phyloP scores from a whole-genome alignment of 2,113 vertebrate genomes.

The Arenaria interpres region DNA sequence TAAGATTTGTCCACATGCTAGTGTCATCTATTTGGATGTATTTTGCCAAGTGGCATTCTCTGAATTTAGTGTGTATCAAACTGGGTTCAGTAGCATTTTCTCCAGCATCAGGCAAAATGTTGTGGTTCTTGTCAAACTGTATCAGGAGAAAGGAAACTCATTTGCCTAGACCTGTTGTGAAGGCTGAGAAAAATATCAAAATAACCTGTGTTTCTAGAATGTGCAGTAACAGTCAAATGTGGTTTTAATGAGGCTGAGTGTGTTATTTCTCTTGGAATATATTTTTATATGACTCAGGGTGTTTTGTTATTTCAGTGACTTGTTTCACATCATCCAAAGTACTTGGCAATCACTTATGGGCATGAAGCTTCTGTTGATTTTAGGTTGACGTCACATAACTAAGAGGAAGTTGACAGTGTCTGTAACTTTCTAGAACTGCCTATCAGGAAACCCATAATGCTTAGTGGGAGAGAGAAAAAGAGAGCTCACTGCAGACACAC shows the following conservation, averaged over 20 bases:
- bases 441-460: background rate
- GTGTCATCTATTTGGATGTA: background rate
- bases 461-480: background rate
- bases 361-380: slow-evolving; percentile 26
- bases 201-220: slow-evolving; percentile 33
- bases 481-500: background rate
- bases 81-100: background rate
- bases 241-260: slow-evolving; percentile 26
- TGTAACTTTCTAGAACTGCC: slow-evolving; percentile 23
- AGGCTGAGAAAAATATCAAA: slow-evolving; percentile 10
- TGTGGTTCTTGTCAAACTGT: background rate
- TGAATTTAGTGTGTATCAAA: background rate
- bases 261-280: slow-evolving; percentile 21
- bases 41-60: background rate
- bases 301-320: slow-evolving; percentile 45
- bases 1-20: background rate
- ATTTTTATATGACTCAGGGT: slow-evolving; percentile 43
- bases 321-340: slow-evolving; percentile 22
- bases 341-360: slow-evolving; percentile 20
- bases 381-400: background rate
- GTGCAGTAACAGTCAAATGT: background rate
- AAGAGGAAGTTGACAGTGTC: background rate
- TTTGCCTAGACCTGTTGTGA: background rate
- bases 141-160: background rate
- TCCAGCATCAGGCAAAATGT: background rate